These are phyloP conservation scores for Phytoseiulus persimilis DNA, from an alignment of 2,888 invertebrate species.

Conservation along the genomic window DNA sequence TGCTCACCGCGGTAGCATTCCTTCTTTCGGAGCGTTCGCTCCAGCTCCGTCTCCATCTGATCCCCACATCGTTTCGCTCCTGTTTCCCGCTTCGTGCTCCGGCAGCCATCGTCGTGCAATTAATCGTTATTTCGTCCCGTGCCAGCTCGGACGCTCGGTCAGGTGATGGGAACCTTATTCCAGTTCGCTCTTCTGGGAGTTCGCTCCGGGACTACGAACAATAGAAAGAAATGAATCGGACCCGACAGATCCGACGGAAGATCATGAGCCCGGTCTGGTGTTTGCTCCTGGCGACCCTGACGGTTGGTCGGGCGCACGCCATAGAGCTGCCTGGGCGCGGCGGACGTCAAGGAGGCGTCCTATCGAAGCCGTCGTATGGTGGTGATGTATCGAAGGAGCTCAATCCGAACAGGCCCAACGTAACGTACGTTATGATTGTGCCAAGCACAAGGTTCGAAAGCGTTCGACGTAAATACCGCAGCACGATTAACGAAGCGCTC, in stretches of 20 bases:
- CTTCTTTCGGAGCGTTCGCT: neutral
- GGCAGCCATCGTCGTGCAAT: neutral
- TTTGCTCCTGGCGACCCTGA: constrained; percentile 7
- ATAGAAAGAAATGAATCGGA: neutral
- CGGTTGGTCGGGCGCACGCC: neutral
- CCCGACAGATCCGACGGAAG: too few species aligned
- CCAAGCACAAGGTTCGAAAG: constrained; percentile 33
- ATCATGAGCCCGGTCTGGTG: neutral
- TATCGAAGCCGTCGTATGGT: constrained; percentile 16
- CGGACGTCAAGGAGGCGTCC: constrained; percentile 25
- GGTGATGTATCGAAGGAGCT: neutral
- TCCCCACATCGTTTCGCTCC: neutral
- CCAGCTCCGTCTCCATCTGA: neutral
- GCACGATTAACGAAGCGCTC: constrained; percentile 39
- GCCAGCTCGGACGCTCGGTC: neutral
- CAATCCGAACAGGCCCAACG: constrained; percentile 35
- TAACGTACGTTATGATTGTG: constrained; percentile 30
- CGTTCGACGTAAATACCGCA: constrained; percentile 31
- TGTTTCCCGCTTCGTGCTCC: neutral
- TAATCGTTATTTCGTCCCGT: neutral
- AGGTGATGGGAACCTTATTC: neutral
- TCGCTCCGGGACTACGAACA: neutral
- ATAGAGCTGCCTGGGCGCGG: constrained; percentile 27
- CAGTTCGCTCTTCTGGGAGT: neutral
- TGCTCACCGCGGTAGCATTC: neutral